Base-by-base conservation (phyloP, 2,113 vertebrate species). In the Triplophysa tibetana region DNA sequence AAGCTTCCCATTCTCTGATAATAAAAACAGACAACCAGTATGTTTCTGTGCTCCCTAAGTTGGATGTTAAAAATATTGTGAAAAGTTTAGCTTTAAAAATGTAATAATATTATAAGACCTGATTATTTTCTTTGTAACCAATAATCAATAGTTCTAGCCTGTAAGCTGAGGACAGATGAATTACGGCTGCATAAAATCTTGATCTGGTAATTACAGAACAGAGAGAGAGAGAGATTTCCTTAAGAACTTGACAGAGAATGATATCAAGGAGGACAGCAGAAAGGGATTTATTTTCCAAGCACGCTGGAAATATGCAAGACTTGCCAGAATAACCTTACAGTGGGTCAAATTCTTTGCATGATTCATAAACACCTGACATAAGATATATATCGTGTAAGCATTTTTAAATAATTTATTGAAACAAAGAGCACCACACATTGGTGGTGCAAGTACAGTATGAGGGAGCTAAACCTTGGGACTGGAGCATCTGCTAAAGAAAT, bases 401-500 rank as follows among this genome's bases (percentile, higher is more conserved):
- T 82, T 83, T 76, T 82, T 80, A 60, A 69, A 75, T n/a, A 33
- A 69, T 16, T 56, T 48, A 52, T 33, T 33, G 45, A 26, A 64
- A 72, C 58, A 73, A 38, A 65, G 67, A 65, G 13, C 41, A 38
- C 23, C 21, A 43, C 29, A 48, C 23, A 70, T 54, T 33, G 21
- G 2, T 58, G 56, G 11, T 61, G 41, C 41, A 62, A 29, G 10
- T 38, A 38, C 33, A 63, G 72, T 48, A 45, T 11, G n/a, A 79
- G 24, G 58, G 24, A 68, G 10, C 17, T 17, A 29, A 72, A 38
- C 50, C 68, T 45, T 23, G 63, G 19, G 7, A 65, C 50, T 82
- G 72, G 78, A 62, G 70, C 58, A 82, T 88, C 87, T 90, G 91
- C 70, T 81, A 89, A 90, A 77, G 67, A 82, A 84, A 82, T 89